A percentile compares a stretch with the other conserved stretches of the same genome.
These are phyloP conservation scores for Cyprinodon diabolis DNA, from an alignment of 2,797 vertebrate genomes.

Conservation along the genomic window DNA sequence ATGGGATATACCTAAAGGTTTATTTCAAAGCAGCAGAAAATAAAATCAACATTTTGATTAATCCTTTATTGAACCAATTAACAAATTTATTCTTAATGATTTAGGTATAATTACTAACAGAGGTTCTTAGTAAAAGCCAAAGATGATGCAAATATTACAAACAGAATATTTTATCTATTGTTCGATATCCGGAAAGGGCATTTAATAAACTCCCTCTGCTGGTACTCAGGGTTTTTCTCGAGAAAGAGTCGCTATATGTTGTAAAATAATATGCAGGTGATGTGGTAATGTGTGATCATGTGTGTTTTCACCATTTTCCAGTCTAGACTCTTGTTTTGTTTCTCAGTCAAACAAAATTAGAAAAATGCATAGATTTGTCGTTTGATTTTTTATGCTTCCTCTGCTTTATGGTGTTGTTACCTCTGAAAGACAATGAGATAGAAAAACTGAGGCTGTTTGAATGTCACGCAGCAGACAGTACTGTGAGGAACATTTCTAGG, in stretches of 20 bases:
- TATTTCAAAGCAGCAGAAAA: not conserved
- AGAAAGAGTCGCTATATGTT: not conserved
- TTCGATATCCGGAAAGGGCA: not conserved
- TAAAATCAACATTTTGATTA: not conserved
- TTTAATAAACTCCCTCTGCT: not conserved
- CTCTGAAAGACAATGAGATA: conserved; percentile 42
- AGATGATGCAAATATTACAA: not conserved
- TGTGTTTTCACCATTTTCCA: not conserved
- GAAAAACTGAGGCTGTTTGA: conserved; percentile 49
- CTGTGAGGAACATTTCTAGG: conserved; percentile 61
- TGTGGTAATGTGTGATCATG: not conserved
- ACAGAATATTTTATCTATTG: not conserved
- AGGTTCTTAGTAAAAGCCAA: not conserved
- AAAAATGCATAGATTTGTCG: not conserved
- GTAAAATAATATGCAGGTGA: not conserved
- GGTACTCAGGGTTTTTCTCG: not conserved
- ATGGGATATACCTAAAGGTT: not conserved
- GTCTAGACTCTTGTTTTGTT: not conserved
- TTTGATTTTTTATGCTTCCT: conserved; percentile 8
- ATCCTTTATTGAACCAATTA: not conserved
- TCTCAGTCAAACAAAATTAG: conserved; percentile 15
- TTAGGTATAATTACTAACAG: not conserved
- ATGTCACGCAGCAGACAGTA: conserved; percentile 66
- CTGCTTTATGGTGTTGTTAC: conserved; percentile 39
- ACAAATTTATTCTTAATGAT: not conserved